phyloP scores from a whole-genome alignment of 2,113 vertebrate genomes.

The Tinamus guttatus region DNA sequence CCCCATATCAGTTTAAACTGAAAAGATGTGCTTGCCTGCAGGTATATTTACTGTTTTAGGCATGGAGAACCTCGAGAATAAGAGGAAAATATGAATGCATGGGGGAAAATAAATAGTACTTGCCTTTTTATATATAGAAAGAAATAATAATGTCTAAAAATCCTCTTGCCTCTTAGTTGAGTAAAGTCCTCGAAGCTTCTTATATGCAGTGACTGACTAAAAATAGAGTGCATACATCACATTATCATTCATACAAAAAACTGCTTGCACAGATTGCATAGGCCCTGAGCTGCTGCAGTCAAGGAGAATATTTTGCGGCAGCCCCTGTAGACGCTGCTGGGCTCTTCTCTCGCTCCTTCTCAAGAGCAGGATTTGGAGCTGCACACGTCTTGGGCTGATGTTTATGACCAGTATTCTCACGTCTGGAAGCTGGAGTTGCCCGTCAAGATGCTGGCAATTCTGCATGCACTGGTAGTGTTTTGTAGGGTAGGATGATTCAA shows the following conservation, averaged over 20 bases:
- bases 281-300: neutral
- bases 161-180: constrained; percentile 21
- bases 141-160: constrained; percentile 32
- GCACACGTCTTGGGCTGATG: neutral
- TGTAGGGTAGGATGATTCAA: neutral
- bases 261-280: neutral
- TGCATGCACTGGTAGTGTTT: neutral
- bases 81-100: constrained; percentile 6
- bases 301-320: neutral
- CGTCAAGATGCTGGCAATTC: neutral
- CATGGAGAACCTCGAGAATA: neutral
- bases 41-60: constrained; percentile 7
- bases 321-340: neutral
- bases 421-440: neutral
- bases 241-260: constrained; percentile 64
- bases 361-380: neutral
- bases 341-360: neutral
- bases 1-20: constrained; percentile 6
- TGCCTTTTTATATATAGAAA: constrained; percentile 1
- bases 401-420: neutral
- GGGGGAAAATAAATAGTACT: constrained; percentile 43
- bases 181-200: constrained; percentile 56
- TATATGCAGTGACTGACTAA: constrained; percentile 40
- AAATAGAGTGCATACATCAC: constrained; percentile 61
- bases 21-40: constrained; percentile 5